Evolutionary conservation across 2,888 invertebrate species (phyloP).

Genomic region (Agrilus cyanescens): DNA sequence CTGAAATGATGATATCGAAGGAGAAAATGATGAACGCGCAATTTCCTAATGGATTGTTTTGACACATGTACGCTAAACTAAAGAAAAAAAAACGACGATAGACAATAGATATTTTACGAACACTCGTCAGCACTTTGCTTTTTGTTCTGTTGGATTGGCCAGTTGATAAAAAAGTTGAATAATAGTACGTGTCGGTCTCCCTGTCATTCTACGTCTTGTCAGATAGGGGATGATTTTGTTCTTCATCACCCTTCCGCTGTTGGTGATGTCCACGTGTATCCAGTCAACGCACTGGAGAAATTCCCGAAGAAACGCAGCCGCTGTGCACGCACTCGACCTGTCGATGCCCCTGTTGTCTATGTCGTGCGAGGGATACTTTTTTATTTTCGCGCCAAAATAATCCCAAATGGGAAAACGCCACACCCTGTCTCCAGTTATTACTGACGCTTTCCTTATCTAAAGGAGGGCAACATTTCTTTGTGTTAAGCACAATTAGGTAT

Average conservation of each 20-base stretch:
- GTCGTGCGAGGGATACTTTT: constrained; percentile 28
- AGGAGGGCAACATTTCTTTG: too few relatives aligned
- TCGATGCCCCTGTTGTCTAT: constrained; percentile 33
- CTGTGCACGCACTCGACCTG: constrained; percentile 30
- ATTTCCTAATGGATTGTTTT: too few relatives aligned
- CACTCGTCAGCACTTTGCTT: background rate
- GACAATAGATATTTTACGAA: too few relatives aligned
- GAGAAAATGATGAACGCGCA: too few relatives aligned
- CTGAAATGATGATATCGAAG: background rate
- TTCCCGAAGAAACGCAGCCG: constrained; percentile 37
- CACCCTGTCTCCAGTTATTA: constrained; percentile 45
- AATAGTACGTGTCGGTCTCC: constrained; percentile 40
- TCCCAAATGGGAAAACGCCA: constrained; percentile 52
- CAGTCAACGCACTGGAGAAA: constrained; percentile 45
- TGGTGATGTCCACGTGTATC: constrained; percentile 50
- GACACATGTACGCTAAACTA: too few relatives aligned
- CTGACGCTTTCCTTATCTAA: constrained; percentile 36
- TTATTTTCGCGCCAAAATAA: constrained; percentile 39
- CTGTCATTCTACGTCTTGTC: constrained; percentile 39
- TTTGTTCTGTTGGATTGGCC: constrained; percentile 27
- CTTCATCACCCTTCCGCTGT: constrained; percentile 27
- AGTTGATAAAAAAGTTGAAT: constrained; percentile 37
- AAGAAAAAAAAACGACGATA: too few relatives aligned
- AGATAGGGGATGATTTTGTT: constrained; percentile 35
- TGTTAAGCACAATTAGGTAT: too few relatives aligned